These are phyloP conservation scores for Enteromius unitaeniatus DNA, from an alignment of 2,797 vertebrate species.

Conservation along the genomic window DNA sequence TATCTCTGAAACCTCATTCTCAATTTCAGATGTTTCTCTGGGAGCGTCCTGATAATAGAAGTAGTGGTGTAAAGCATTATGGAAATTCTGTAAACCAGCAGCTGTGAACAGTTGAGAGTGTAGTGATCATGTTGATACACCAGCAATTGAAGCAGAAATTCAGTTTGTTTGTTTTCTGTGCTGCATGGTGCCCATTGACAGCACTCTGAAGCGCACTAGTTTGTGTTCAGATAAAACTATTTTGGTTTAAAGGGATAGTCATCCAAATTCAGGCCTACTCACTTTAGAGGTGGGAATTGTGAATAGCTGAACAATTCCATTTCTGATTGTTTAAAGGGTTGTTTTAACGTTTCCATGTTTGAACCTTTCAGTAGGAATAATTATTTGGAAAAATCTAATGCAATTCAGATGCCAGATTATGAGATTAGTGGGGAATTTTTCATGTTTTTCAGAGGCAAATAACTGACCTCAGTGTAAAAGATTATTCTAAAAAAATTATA, in stretches of 20 bases:
- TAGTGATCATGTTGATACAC: conserved; percentile 27
- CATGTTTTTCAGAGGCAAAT: background rate
- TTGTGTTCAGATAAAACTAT: background rate
- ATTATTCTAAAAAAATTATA: too few relatives aligned
- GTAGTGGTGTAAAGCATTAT: conserved; percentile 12
- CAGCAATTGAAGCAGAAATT: conserved; percentile 24
- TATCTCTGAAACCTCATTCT: conserved; percentile 25
- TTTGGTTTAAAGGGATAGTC: background rate
- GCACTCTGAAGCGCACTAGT: background rate
- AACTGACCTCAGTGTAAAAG: background rate
- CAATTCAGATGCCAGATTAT: background rate
- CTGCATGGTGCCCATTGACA: background rate
- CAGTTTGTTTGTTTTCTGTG: conserved; percentile 43
- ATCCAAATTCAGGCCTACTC: background rate
- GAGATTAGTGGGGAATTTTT: background rate
- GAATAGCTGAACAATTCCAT: background rate
- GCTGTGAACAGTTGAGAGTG: conserved; percentile 24
- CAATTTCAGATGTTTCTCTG: conserved; percentile 28
- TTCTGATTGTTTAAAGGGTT: background rate
- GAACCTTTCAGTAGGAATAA: background rate
- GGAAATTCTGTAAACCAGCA: conserved; percentile 23
- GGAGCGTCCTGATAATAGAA: conserved; percentile 6
- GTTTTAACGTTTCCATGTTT: background rate
- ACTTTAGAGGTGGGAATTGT: background rate
- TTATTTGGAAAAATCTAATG: background rate